These are phyloP conservation scores for Pygocentrus nattereri DNA, from an alignment of 2,797 vertebrate species.

Conservation along the genomic window DNA sequence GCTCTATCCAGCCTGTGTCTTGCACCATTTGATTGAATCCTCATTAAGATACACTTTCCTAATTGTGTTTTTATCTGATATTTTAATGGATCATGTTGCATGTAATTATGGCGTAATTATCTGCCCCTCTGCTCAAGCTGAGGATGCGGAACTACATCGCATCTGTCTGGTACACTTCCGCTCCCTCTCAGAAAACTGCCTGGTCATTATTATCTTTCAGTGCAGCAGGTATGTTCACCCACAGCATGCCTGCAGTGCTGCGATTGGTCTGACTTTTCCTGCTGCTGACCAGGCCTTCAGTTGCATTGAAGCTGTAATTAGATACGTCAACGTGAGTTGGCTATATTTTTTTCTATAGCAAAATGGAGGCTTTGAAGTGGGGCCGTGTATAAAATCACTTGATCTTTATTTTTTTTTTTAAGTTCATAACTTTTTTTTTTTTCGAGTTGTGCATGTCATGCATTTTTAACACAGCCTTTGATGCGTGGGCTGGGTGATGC, in stretches of 20 bases:
- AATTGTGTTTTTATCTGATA: slow-evolving; percentile 75
- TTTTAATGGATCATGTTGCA: slow-evolving; percentile 77
- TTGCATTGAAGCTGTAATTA: slow-evolving; percentile 69
- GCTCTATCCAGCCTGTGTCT: slow-evolving; percentile 68
- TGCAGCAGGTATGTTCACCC: background rate
- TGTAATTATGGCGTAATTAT: slow-evolving; percentile 80
- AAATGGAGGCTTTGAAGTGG: slow-evolving; percentile 93
- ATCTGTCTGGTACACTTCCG: slow-evolving; percentile 63
- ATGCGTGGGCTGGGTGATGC: slow-evolving; percentile 91
- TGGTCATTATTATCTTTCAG: slow-evolving; percentile 14
- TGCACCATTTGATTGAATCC: slow-evolving; percentile 72
- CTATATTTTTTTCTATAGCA: slow-evolving; percentile 74
- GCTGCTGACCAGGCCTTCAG: slow-evolving; percentile 11
- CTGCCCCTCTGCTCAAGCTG: slow-evolving; percentile 74
- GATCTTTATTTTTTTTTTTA: slow-evolving; percentile 91
- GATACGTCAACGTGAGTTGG: slow-evolving; percentile 59
- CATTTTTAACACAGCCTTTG: slow-evolving; percentile 96
- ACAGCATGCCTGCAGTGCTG: background rate
- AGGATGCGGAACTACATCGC: slow-evolving; percentile 68
- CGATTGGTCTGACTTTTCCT: slow-evolving; percentile 10
- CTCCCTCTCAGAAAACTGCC: slow-evolving; percentile 24
- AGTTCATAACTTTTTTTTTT: slow-evolving; percentile 91
- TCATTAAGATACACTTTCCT: slow-evolving; percentile 72
- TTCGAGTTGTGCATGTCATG: slow-evolving; percentile 94
- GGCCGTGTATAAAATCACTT: slow-evolving; percentile 93